Evolutionary conservation across 2,113 vertebrate species (phyloP).

Genomic region (Hiodon tergisus): DNA sequence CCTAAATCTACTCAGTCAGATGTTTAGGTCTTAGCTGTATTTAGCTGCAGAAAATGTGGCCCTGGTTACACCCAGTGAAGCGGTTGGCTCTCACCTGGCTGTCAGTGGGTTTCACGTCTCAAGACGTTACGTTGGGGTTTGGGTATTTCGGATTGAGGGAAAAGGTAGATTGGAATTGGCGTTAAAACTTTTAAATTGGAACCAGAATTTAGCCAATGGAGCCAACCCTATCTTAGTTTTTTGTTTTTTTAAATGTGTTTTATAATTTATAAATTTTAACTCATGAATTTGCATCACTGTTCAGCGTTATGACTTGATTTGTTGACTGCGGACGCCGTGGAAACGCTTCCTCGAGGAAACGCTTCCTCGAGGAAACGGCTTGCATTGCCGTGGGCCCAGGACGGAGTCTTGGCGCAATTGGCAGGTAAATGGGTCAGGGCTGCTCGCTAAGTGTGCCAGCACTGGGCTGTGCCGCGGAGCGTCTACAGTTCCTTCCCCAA

Average conservation of each 20-base stretch:
- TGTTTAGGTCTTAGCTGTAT: too few species aligned
- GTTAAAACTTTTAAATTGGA: constrained; percentile 42
- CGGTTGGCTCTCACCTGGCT: too few species aligned
- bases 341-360: neutral
- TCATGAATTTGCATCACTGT: constrained; percentile 21
- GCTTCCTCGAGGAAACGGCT: neutral
- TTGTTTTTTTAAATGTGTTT: neutral
- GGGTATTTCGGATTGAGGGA: neutral
- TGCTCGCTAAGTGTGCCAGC: neutral
- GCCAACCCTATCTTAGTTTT: constrained; percentile 25
- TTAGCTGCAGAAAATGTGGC: too few species aligned
- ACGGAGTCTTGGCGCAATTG: too few species aligned
- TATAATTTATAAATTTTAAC: neutral
- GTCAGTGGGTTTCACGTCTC: too few species aligned
- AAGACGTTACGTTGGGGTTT: neutral
- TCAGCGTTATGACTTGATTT: neutral
- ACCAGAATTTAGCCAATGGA: constrained; percentile 28
- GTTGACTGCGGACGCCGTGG: neutral
- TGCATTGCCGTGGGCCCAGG: neutral
- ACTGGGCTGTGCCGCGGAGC: neutral
- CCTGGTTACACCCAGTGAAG: too few species aligned
- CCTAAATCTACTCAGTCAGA: too few species aligned
- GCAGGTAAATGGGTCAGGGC: neutral
- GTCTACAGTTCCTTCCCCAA: too few species aligned
- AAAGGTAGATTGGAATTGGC: constrained; percentile 19